Conservation (phyloP, 2,113 vertebrate species). For the Lasiurus cinereus region DNA sequence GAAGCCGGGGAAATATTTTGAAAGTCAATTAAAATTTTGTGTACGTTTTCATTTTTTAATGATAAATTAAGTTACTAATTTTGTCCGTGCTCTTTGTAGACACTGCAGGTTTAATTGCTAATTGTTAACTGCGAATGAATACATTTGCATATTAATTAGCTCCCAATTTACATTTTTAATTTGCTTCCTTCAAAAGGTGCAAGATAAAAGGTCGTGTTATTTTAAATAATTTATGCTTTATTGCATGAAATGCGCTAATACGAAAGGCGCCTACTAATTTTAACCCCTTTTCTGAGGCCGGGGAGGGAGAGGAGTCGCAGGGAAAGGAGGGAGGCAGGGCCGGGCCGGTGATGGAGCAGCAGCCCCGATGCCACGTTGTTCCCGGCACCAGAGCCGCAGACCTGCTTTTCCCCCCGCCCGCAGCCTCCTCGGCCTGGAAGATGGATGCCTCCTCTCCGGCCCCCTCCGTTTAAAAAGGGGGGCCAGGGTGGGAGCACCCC, state of each 20-base stretch:
- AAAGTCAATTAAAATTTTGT: slow-evolving; percentile 97
- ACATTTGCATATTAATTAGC: slow-evolving; percentile 99
- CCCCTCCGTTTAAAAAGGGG: slow-evolving; percentile 85
- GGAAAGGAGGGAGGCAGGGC: slow-evolving; percentile 78
- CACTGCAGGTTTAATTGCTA: slow-evolving; percentile 99
- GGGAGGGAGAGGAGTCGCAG: slow-evolving; percentile 84
- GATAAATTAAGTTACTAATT: slow-evolving; percentile 99
- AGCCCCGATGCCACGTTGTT: slow-evolving; percentile 83
- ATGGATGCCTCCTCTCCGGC: slow-evolving; percentile 85
- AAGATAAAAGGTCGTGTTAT: slow-evolving; percentile 99
- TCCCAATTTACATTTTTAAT: slow-evolving; percentile 99
- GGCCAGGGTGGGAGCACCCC: slow-evolving; percentile 84
- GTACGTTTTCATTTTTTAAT: slow-evolving; percentile 99
- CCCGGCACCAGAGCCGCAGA: slow-evolving; percentile 75
- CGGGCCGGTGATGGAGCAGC: slow-evolving; percentile 85
- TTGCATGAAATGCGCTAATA: slow-evolving; percentile 99
- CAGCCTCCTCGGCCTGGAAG: slow-evolving; percentile 84
- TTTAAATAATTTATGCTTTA: slow-evolving; percentile 99
- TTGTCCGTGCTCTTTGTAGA: slow-evolving; percentile 99
- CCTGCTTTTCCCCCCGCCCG: slow-evolving; percentile 79
- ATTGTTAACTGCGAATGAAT: slow-evolving; percentile 99
- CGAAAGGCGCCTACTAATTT: slow-evolving; percentile 96
- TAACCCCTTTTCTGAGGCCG: slow-evolving; percentile 91
- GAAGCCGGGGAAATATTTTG: slow-evolving; percentile 95
- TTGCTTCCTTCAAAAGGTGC: slow-evolving; percentile 99